Conservation (phyloP, 2,888 invertebrate species). For the Cataglyphis cursor region DNA sequence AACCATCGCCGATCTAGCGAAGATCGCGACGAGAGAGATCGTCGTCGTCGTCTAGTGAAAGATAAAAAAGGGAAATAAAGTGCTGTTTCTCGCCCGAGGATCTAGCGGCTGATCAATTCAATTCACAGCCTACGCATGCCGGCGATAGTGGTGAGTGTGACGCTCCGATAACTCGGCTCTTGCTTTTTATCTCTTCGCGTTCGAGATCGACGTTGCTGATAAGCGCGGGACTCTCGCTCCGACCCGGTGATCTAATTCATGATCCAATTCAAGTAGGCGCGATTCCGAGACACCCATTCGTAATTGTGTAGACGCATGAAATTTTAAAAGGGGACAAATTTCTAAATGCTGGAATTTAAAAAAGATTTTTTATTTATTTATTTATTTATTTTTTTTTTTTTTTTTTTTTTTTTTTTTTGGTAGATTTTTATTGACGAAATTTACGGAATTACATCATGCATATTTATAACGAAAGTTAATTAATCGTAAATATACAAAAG, state of each 20-base stretch:
- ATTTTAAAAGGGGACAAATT: neutral
- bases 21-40: conserved; percentile 37
- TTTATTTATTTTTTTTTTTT: neutral
- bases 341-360: neutral
- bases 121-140: conserved; percentile 80
- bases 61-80: conserved; percentile 19
- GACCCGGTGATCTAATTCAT: conserved; percentile 28
- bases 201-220: conserved; percentile 59
- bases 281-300: conserved; percentile 25
- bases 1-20: conserved; percentile 9
- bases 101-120: conserved; percentile 63
- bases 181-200: conserved; percentile 31
- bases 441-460: neutral
- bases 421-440: neutral
- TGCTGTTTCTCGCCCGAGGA: conserved; percentile 46
- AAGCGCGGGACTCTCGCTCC: conserved; percentile 24
- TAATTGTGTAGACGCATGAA: neutral
- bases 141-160: conserved; percentile 80
- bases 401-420: neutral
- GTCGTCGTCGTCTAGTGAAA: conserved; percentile 15
- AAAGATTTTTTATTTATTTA: neutral
- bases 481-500: neutral
- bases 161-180: conserved; percentile 33
- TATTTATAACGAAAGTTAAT: neutral
- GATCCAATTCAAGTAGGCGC: conserved; percentile 24